phyloP scores from a whole-genome alignment of 1,140 invertebrate genomes.

The Polyergus mexicanus region DNA sequence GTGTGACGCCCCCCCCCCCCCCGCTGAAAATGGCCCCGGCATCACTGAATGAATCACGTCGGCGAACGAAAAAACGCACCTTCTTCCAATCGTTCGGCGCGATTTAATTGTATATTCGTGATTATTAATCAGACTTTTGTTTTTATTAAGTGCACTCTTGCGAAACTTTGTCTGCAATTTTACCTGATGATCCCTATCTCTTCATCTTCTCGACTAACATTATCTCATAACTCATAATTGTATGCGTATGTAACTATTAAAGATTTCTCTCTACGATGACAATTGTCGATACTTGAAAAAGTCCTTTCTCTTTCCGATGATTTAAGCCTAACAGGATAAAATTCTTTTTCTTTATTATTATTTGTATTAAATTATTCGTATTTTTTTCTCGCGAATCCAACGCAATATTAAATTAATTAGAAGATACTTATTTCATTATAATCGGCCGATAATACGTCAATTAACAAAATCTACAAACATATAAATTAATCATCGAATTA shows the following conservation, averaged over 20 bases:
- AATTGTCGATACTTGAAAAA: background rate
- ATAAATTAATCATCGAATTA: constrained; percentile 7
- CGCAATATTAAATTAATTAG: background rate
- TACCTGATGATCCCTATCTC: no score
- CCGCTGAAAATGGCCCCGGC: background rate
- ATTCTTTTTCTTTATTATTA: background rate
- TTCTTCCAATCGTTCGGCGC: background rate
- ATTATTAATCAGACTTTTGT: constrained; percentile 38
- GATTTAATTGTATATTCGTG: constrained; percentile 51
- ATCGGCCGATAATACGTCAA: no score
- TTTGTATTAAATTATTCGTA: constrained; percentile 7
- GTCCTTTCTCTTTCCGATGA: background rate
- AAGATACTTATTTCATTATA: background rate
- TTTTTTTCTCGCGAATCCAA: background rate
- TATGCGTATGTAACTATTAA: background rate
- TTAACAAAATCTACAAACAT: background rate
- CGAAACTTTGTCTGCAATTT: no score
- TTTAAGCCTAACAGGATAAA: background rate
- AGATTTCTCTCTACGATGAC: background rate
- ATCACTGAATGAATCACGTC: constrained; percentile 62
- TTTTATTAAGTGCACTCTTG: background rate
- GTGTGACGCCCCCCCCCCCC: constrained; percentile 14
- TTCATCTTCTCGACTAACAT: background rate
- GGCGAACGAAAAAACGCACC: background rate
- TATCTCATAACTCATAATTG: background rate